Evolutionary conservation across 2,888 invertebrate genomes (phyloP), one percentile per base, ranked within the genome.

Genomic region (Metopia argyrocephala): DNA sequence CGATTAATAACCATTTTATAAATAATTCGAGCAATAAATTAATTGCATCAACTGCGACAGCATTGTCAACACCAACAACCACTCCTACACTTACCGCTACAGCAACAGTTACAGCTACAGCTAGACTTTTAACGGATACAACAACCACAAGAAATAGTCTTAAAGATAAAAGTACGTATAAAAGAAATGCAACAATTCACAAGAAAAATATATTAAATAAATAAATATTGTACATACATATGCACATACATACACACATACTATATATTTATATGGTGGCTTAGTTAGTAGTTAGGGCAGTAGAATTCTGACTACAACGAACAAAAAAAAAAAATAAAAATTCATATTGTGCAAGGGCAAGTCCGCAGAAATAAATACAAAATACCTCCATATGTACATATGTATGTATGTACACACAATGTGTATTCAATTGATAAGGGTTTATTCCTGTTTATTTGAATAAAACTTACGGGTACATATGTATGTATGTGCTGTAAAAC

Each of bases 131-230:
- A 75, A 78, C 81, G 81, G 78, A 81, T 81, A 73, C 61, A 52
- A 61, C 59, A 45, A 38, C 50, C 2, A 54, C 65, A 75, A 75
- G 69, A 69, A 69, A 59, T 74, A 46, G 66, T 56, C 3, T 56
- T 15, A 78, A 81, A 74, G 79, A 79, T 27, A 79, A 82, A 79
- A 59, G 82, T 82, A 82, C 69, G 82, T 82, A 76, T 57, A 64
- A 28, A 45, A 45, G 75, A 3, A 68, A 64, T 12, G 68, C 25
- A 71, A 50, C 27, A 27, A 57, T 5, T 20, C 20, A 25, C 2
- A 1, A 12, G 12, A 31, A 12, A 50, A 4, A 7, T 5, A 46
- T 7, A 38, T n/a, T n/a, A n/a, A n/a, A n/a, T n/a, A n/a, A n/a
- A n/a, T n/a, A n/a, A n/a, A n/a, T n/a, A n/a, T n/a, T n/a, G n/a